Base-by-base conservation (phyloP, 1,140 invertebrate species). In the Forficula auricularia region DNA sequence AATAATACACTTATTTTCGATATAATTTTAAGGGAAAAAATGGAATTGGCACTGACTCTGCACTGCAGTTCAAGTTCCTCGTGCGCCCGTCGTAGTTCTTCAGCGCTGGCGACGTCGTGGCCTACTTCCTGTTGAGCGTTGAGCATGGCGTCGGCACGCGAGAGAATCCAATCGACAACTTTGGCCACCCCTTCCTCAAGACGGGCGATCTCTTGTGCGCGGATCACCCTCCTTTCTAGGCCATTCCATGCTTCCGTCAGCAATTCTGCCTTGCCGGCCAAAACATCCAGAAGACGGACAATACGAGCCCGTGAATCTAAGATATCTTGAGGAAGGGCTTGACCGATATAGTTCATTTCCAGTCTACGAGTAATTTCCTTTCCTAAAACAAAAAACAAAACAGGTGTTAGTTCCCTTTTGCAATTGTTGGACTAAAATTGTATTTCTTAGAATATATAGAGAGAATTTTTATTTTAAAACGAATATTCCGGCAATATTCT, bases 131-230 rank as follows among this genome's bases (percentile, higher is more conserved):
- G 68, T 48, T 79, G 73, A 1, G 71, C 69, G 45, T 75, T 75
- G 12, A 82, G 57, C 56, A 81, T 64, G 43, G 70, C 71, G 54
- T 83, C 79, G 1, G 77, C 81, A 38, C 75, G 72, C 33, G 77
- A 75, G 13, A 82, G 55, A 39, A 84, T 79, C 81, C 80, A 84
- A 50, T 80, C 75, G 7, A 76, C 77, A 12, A 84, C 79, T 53
- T 64, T 65, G 20, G 66, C 63, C 42, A 79, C 70, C 31, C 73
- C 72, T 52, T 73, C 65, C 49, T 76, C 75, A 2, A 79, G 54
- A 8, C 63, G 59, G 32, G 61, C 57, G 40, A 77, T 63, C 51
- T 77, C 72, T 55, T 71, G 72, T 35, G 71, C 66, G 48, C 67
- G 65, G 37, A 70, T 65, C 31, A 77, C 54, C 50, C 63, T 69